Base-by-base conservation (phyloP, 2,113 vertebrate species). In the Pyrgilauda ruficollis region DNA sequence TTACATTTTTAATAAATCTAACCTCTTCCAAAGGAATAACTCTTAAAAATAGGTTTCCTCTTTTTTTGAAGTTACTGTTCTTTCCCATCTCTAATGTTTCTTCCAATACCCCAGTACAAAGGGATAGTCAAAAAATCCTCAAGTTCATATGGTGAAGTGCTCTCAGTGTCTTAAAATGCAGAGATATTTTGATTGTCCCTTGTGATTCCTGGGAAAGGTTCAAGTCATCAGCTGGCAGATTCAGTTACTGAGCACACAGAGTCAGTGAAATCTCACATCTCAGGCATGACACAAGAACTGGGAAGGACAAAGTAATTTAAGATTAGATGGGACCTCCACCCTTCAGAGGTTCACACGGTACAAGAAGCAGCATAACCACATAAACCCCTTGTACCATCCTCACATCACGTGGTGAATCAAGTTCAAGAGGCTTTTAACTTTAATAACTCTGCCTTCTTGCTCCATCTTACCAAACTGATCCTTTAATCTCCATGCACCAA, bases 131-230 rank as follows among this genome's bases (percentile, higher is more conserved):
- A 61, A 68, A 83, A 82, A 58, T 68, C 35, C 26, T 85, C 63
- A 61, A 9, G 28, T 23, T 86, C 63, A 37, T 39, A 20, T 10
- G 22, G 19, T 76, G 53, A 93, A 79, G 86, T 61, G 39, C 9
- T 91, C 18, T 44, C 46, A 58, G 35, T 26, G 37, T 73, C 67
- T 68, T 64, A 83, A 83, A 74, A 85, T 35, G 21, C 12, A 61
- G 62, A 69, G 44, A 59, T 26, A 14, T 46, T 66, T 62, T 58
- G 41, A 66, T 63, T 69, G 52, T 53, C 80, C 11, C 11, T 72
- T 95, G 75, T 88, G 86, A 94, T 94, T 94, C 52, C 61, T 91
- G 63, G 52, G 53, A 86, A 89, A 49, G 17, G 8, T 75, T 94
- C 89, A 66, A 68, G 75, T 66, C 70, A 81, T 73, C 90, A 79